Percentiles rank a stretch among this genome's conserved stretches.
Evolutionary conservation across 2,888 invertebrate genomes (phyloP).

Genomic region (Nymphalis polychloros): DNA sequence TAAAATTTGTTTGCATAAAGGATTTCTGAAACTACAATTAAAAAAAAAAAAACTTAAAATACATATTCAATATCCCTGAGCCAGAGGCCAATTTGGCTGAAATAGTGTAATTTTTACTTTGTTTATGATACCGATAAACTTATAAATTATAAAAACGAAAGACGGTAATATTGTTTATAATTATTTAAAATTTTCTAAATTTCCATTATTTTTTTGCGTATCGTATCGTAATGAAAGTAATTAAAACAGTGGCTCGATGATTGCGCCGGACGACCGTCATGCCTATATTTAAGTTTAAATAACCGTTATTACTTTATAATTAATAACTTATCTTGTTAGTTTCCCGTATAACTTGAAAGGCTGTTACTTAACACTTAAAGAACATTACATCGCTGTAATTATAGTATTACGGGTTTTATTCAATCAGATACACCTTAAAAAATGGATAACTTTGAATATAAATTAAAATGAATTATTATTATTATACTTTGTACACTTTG

Average conservation of each 20-base stretch:
- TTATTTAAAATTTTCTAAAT: too few relatives aligned
- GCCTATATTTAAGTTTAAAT: constrained; percentile 8
- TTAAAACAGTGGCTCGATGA: neutral
- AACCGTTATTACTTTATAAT: constrained; percentile 12
- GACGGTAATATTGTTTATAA: too few relatives aligned
- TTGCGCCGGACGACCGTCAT: constrained; percentile 2
- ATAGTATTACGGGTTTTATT: constrained; percentile 19
- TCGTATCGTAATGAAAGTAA: neutral
- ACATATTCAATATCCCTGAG: too few relatives aligned
- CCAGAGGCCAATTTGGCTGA: too few relatives aligned
- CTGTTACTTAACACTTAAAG: constrained; percentile 17
- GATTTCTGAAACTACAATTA: too few relatives aligned
- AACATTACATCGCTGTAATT: constrained; percentile 15
- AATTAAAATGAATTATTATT: too few relatives aligned
- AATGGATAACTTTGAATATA: neutral
- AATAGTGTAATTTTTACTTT: too few relatives aligned
- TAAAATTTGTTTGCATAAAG: too few relatives aligned
- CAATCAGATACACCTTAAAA: constrained; percentile 20
- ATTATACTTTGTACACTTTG: too few relatives aligned
- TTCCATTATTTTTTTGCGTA: neutral
- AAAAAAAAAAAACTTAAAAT: too few relatives aligned
- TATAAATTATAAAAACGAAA: too few relatives aligned
- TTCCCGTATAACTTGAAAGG: constrained; percentile 16
- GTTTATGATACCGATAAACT: too few relatives aligned
- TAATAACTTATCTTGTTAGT: constrained; percentile 23